Evolutionary conservation across 2,797 vertebrate species (phyloP).

Genomic region (Benthosema pterotum): DNA sequence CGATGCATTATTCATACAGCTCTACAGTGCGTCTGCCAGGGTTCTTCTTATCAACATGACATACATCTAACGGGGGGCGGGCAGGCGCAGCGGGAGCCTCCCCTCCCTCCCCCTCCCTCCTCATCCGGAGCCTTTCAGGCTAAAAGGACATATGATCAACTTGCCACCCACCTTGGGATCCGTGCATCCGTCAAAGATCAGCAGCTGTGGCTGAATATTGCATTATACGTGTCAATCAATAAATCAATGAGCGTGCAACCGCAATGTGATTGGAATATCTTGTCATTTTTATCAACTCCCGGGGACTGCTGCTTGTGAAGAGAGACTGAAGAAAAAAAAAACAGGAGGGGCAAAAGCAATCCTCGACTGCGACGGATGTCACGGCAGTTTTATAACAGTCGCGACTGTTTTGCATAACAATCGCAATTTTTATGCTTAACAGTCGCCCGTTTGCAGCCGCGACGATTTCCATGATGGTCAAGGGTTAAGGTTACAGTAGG

Average conservation of each 20-base stretch:
- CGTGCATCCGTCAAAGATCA: conserved; percentile 51
- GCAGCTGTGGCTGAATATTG: conserved; percentile 24
- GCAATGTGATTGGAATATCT: conserved; percentile 26
- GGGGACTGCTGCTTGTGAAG: conserved; percentile 20
- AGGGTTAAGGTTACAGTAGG: no score
- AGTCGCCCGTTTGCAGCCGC: no score
- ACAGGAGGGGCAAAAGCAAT: no score
- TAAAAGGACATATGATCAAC: conserved; percentile 59
- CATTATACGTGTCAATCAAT: conserved; percentile 32
- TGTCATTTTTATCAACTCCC: conserved; percentile 14
- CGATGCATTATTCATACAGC: conserved; percentile 74
- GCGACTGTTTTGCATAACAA: no score
- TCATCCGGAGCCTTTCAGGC: conserved; percentile 26
- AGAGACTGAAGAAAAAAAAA: neutral
- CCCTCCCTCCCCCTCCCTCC: no score
- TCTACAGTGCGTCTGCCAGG: conserved; percentile 55
- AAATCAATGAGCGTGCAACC: neutral
- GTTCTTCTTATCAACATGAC: conserved; percentile 72
- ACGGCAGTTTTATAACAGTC: no score
- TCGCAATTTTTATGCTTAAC: no score
- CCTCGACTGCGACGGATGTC: no score
- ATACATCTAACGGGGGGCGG: conserved; percentile 54
- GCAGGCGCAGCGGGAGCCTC: no score
- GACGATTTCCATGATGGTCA: no score
- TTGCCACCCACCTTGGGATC: conserved; percentile 34